phyloP scores from a whole-genome alignment of 2,888 invertebrate genomes.

The Teinopalpus imperialis region DNA sequence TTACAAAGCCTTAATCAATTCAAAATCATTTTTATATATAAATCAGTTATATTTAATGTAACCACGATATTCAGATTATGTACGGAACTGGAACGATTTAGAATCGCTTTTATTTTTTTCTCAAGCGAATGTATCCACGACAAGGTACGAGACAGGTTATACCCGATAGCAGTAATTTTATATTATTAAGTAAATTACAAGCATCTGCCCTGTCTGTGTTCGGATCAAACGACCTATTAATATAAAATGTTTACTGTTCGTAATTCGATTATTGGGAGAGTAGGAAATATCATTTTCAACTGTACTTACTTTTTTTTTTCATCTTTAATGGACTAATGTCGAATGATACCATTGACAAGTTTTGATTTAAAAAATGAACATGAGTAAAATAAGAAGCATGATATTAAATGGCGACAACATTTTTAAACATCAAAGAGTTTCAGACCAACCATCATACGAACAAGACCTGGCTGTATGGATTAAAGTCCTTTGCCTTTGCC shows the following conservation, averaged over 20 bases:
- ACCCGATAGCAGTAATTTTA: slow-evolving; percentile 60
- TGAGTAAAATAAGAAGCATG: no score
- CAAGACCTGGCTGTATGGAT: no score
- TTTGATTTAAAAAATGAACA: slow-evolving; percentile 23
- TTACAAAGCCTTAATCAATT: no score
- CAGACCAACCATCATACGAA: no score
- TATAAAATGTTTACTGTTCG: slow-evolving; percentile 68
- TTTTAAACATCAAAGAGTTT: no score
- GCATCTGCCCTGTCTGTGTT: slow-evolving; percentile 49
- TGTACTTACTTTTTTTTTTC: background rate
- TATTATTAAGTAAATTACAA: slow-evolving; percentile 70
- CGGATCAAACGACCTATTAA: slow-evolving; percentile 53
- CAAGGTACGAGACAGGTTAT: slow-evolving; percentile 43
- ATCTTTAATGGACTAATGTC: slow-evolving; percentile 1
- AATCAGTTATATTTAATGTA: no score
- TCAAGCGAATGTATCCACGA: slow-evolving; percentile 33
- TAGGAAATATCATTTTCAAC: background rate
- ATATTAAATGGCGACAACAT: no score
- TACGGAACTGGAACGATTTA: slow-evolving; percentile 7
- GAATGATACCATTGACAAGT: slow-evolving; percentile 14
- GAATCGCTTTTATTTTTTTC: background rate
- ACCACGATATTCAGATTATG: background rate
- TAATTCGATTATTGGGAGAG: slow-evolving; percentile 69
- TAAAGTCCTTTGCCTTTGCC: no score
- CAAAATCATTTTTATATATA: no score